Base-by-base conservation (phyloP, 2,888 invertebrate genomes). In the Alsophila aescularia region DNA sequence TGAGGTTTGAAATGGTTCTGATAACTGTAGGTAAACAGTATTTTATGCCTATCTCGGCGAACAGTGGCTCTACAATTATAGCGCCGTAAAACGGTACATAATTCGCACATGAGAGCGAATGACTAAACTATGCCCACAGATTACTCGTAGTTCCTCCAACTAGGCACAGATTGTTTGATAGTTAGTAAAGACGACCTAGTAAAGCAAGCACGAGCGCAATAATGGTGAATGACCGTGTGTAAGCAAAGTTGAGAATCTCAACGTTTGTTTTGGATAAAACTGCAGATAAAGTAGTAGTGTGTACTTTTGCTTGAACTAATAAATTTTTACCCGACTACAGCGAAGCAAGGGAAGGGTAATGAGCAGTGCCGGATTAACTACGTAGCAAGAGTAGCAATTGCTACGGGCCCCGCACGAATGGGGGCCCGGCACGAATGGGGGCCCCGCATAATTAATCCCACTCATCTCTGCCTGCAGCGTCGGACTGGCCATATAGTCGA, bases 141-240 rank as follows among this genome's bases (percentile, higher is more conserved):
- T 49, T 35, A 15, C 13, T 34, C 9, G 27, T 0, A 47, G 42
- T 47, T 15, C 36, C 8, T n/a, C 13, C 16, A 43, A 39, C 5
- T 6, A 40, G 15, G 7, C n/a, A 27, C 35, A 49, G 54, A 35
- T 29, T 35, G 34, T 18, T 10, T 27, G 8, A 27, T 14, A 52
- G 44, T 45, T 47, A 27, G 34, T 47, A 35, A 3, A 13, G 18
- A 2, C 44, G 52, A 58, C 56, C 56, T 49, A 60, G 56, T 61
- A 58, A 64, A 44, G 27, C 15, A 39, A 48, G 53, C 57, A 54
- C 60, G 36, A 15, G 52, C 49, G 55, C 58, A 67, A 73, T 67
- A 67, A 72, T 79, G 78, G 79, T 80, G 77, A 80, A 80, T 66
- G 79, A 79, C 81, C 81, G 72, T 58, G 62, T 54, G 58, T 77